Conservation (phyloP, 2,888 invertebrate genomes). For the Peribatodes rhomboidaria region DNA sequence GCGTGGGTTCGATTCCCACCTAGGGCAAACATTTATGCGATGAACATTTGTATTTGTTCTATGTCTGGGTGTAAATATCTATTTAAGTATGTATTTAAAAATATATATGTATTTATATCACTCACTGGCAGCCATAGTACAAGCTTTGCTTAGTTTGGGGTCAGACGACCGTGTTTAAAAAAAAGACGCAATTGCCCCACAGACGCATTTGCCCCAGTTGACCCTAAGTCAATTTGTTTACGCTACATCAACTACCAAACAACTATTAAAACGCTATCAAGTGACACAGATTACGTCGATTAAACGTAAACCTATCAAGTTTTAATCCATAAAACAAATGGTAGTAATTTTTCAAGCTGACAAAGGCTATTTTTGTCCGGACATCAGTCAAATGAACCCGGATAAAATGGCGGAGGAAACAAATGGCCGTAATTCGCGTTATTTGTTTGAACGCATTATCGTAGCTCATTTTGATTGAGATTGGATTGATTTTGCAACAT, state of each 20-base stretch:
- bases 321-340: slow-evolving; percentile 20
- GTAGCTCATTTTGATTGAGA: background rate
- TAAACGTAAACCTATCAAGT: slow-evolving; percentile 6
- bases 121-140: too few relatives aligned
- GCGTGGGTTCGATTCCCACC: too few relatives aligned
- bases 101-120: too few relatives aligned
- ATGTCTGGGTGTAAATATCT: too few relatives aligned
- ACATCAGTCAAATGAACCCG: slow-evolving; percentile 42
- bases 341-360: slow-evolving; percentile 33
- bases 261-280: slow-evolving; percentile 7
- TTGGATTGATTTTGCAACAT: background rate
- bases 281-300: slow-evolving; percentile 2
- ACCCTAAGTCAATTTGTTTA: background rate
- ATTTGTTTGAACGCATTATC: slow-evolving; percentile 27
- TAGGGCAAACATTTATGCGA: too few relatives aligned
- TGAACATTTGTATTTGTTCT: too few relatives aligned
- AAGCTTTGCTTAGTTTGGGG: too few relatives aligned
- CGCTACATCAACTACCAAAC: background rate
- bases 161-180: too few relatives aligned
- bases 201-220: background rate
- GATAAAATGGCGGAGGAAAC: slow-evolving; percentile 30
- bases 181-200: too few relatives aligned
- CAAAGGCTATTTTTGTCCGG: slow-evolving; percentile 33
- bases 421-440: slow-evolving; percentile 29
- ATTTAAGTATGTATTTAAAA: too few relatives aligned